These are phyloP conservation scores for Zapus hudsonius DNA, from an alignment of 2,113 vertebrate species.

Conservation along the genomic window DNA sequence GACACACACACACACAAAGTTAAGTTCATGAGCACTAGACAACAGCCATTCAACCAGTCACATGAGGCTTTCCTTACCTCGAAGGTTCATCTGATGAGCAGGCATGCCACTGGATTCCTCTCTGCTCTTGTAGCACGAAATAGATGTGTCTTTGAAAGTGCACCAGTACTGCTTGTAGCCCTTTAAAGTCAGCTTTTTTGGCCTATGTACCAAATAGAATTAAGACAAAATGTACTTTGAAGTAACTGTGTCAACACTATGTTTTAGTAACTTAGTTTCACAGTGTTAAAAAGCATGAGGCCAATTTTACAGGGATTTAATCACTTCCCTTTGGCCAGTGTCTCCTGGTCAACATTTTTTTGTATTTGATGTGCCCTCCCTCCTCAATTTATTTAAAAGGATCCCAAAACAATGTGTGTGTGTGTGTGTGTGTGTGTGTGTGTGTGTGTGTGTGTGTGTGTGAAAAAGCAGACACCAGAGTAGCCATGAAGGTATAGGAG, in stretches of 20 bases:
- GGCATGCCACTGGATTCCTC: conserved; percentile 96
- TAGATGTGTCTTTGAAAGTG: conserved; percentile 99
- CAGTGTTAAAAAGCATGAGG: not conserved
- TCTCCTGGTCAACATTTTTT: not conserved
- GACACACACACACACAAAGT: no score
- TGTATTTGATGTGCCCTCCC: not conserved
- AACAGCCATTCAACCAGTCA: not conserved
- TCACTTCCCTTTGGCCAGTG: not conserved
- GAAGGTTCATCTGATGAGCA: conserved; percentile 96
- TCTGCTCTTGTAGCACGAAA: conserved; percentile 99
- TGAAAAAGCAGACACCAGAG: not conserved
- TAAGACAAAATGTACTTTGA: conserved; percentile 21
- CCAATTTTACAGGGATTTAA: not conserved
- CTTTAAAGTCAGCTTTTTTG: conserved; percentile 98
- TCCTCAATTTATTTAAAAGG: not conserved
- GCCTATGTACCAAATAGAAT: conserved; percentile 83
- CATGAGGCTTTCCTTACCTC: conserved; percentile 86
- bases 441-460: not conserved
- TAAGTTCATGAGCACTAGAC: not conserved
- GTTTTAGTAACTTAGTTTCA: conserved; percentile 23
- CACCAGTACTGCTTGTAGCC: conserved; percentile 99
- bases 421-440: not conserved
- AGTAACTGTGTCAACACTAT: not conserved
- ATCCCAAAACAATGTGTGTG: not conserved
- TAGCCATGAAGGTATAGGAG: not conserved